Percentiles rank a stretch among this genome's conserved stretches.
phyloP scores from a whole-genome alignment of 2,888 invertebrate species.

The Cantharis flavilabris region DNA sequence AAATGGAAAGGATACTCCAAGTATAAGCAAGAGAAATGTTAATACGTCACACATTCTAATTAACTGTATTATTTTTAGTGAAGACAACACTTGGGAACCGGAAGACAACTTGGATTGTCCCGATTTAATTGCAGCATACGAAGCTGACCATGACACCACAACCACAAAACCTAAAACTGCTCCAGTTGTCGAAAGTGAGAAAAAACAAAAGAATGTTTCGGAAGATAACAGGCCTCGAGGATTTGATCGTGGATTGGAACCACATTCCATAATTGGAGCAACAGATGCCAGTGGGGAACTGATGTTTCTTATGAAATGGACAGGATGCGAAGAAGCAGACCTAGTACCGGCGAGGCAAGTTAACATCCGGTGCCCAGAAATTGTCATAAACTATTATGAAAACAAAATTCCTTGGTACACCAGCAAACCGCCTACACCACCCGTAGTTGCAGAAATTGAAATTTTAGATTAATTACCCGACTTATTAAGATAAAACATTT shows the following conservation, averaged over 20 bases:
- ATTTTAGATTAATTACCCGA: slow-evolving; percentile 30
- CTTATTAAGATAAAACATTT: not conserved
- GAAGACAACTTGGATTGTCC: slow-evolving; percentile 78
- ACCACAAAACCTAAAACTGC: not conserved
- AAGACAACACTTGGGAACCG: slow-evolving; percentile 84
- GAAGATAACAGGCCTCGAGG: slow-evolving; percentile 65
- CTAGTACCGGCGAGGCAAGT: slow-evolving; percentile 66
- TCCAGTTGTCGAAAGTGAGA: slow-evolving; percentile 38
- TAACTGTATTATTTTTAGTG: slow-evolving; percentile 36
- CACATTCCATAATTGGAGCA: slow-evolving; percentile 88
- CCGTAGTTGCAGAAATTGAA: slow-evolving; percentile 35
- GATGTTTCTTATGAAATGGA: slow-evolving; percentile 91
- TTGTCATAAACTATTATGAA: slow-evolving; percentile 69
- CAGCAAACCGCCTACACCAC: slow-evolving; percentile 13
- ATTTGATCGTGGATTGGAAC: slow-evolving; percentile 76
- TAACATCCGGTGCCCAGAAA: slow-evolving; percentile 64
- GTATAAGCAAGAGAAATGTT: slow-evolving; percentile 50
- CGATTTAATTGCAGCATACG: slow-evolving; percentile 65
- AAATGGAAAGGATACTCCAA: slow-evolving; percentile 72
- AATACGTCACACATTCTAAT: not conserved
- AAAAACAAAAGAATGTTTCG: slow-evolving; percentile 50
- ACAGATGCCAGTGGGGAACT: slow-evolving; percentile 87
- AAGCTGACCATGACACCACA: slow-evolving; percentile 41
- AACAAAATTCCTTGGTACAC: slow-evolving; percentile 48
- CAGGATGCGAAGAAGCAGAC: slow-evolving; percentile 67